These are phyloP conservation scores for Columbina picui DNA, from an alignment of 2,113 vertebrate species.

Conservation along the genomic window DNA sequence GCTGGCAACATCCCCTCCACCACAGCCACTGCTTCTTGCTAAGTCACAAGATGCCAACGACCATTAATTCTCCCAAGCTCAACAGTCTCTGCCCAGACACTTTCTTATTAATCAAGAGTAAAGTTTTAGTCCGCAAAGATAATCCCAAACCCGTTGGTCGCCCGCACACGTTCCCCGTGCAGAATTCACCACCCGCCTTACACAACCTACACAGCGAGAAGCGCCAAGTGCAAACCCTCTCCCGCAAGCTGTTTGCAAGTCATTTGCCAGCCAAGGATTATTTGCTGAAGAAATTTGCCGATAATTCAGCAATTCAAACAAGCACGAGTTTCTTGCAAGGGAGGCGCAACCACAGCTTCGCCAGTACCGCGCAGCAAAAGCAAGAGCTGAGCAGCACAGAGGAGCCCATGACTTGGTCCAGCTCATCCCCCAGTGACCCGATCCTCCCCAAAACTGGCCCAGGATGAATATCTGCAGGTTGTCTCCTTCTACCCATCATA, in stretches of 20 bases:
- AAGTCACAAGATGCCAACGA: accelerated
- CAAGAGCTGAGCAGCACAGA: background rate
- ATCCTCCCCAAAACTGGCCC: background rate
- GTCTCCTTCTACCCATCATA: background rate
- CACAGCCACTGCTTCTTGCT: background rate
- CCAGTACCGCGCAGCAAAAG: accelerated
- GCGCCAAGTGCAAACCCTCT: constrained; percentile 34
- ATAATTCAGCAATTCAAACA: constrained; percentile 10
- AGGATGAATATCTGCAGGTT: background rate
- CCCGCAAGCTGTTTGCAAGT: constrained; percentile 31
- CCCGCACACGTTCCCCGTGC: accelerated
- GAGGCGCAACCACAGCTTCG: accelerated
- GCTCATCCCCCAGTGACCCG: background rate
- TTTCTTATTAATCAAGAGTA: accelerated
- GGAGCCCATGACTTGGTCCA: background rate
- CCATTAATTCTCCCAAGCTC: background rate
- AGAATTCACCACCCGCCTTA: background rate
- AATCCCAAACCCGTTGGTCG: accelerated
- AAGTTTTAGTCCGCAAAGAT: background rate
- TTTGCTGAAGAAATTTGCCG: constrained; percentile 35
- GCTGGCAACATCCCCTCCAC: background rate
- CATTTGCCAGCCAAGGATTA: constrained; percentile 42
- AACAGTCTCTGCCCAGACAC: background rate
- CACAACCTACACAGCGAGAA: background rate
- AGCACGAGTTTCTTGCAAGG: background rate